These are phyloP conservation scores for Puntigrus tetrazona DNA, from an alignment of 2,113 vertebrate species.

Conservation along the genomic window DNA sequence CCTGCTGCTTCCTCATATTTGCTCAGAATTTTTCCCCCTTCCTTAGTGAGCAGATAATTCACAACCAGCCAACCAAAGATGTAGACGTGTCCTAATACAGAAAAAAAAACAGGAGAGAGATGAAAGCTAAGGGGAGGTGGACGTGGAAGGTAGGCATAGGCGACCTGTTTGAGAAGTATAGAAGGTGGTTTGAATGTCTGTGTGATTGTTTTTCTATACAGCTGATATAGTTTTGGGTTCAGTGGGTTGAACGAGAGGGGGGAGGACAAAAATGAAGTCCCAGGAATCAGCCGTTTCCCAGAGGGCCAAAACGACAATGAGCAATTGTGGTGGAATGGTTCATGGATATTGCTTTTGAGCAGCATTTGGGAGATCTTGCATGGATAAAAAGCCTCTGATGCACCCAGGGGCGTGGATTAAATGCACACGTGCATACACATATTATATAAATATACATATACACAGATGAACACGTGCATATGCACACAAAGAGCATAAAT, in stretches of 20 bases:
- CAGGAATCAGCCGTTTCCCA: constrained; percentile 59
- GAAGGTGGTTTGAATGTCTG: constrained; percentile 27
- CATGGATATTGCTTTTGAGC: constrained; percentile 73
- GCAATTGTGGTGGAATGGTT: constrained; percentile 72
- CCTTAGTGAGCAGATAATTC: constrained; percentile 86
- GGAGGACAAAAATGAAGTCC: constrained; percentile 66
- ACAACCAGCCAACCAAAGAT: constrained; percentile 82
- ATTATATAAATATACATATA: constrained; percentile 57
- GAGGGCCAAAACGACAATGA: constrained; percentile 58
- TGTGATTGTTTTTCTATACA: constrained; percentile 45
- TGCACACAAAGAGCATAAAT: constrained; percentile 1
- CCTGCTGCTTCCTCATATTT: constrained; percentile 99
- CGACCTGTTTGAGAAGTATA: background rate
- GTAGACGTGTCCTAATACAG: constrained; percentile 68
- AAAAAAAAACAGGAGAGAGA: constrained; percentile 8
- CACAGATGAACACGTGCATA: constrained; percentile 44
- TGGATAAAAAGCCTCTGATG: constrained; percentile 71
- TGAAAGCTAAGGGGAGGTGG: background rate
- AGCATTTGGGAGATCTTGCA: constrained; percentile 74
- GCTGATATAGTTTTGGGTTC: constrained; percentile 37
- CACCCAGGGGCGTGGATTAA: constrained; percentile 71
- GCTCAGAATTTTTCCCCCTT: constrained; percentile 81
- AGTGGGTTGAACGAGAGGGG: constrained; percentile 32
- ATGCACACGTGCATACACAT: constrained; percentile 59
- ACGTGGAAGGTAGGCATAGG: constrained; percentile 5